Conservation (phyloP, 2,888 invertebrate species). For the Epistrophella euchroma region DNA sequence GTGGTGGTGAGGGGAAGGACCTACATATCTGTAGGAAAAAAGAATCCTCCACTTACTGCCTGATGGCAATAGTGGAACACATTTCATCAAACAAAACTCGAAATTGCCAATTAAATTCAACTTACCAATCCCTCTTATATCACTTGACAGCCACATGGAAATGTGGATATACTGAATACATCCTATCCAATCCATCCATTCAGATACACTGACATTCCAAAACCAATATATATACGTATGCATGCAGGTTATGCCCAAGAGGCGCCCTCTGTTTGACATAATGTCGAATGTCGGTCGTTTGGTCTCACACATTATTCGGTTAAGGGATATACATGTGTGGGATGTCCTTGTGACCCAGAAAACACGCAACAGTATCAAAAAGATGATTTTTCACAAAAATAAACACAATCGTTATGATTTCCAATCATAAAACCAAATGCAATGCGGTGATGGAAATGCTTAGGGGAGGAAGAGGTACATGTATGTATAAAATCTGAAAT, state of each 20-base stretch:
- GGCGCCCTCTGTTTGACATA: constrained; percentile 28
- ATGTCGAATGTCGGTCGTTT: constrained; percentile 36
- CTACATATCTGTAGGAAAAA: not conserved
- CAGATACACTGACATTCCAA: constrained; percentile 16
- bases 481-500: constrained; percentile 31
- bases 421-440: constrained; percentile 69
- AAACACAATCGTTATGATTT: constrained; percentile 71
- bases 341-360: constrained; percentile 62
- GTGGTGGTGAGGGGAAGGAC: not conserved
- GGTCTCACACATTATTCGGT: not conserved
- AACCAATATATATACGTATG: constrained; percentile 1
- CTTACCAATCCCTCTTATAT: constrained; percentile 51
- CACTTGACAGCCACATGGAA: constrained; percentile 30
- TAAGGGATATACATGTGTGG: not conserved
- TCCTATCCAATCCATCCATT: constrained; percentile 5
- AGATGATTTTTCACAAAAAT: constrained; percentile 53
- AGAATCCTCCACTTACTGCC: constrained; percentile 7
- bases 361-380: constrained; percentile 29
- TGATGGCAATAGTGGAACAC: constrained; percentile 24
- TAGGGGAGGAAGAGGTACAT: not conserved
- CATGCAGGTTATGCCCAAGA: constrained; percentile 39
- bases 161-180: constrained; percentile 4
- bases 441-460: constrained; percentile 7
- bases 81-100: constrained; percentile 52
- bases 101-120: constrained; percentile 72